These are phyloP conservation scores for Tapirus terrestris DNA, from an alignment of 2,113 vertebrate genomes.

Conservation along the genomic window DNA sequence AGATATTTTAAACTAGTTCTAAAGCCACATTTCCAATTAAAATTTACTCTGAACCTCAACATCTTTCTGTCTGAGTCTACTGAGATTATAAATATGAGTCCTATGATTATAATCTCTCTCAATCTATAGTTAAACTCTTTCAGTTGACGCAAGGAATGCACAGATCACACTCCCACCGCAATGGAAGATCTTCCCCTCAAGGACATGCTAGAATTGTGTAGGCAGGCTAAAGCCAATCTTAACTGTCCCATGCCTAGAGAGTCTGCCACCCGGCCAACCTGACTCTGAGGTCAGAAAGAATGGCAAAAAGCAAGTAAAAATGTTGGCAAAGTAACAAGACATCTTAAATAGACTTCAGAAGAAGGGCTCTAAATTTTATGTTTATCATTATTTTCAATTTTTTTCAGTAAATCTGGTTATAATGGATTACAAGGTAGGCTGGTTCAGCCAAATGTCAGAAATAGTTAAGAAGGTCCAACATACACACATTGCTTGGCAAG, in stretches of 20 bases:
- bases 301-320: neutral
- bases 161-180: neutral
- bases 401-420: neutral
- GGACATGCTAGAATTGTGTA: neutral
- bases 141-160: neutral
- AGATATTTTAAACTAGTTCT: neutral
- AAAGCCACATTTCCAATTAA: neutral
- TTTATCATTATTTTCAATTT: neutral
- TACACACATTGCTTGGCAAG: neutral
- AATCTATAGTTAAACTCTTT: neutral
- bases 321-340: neutral
- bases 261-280: neutral
- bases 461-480: neutral
- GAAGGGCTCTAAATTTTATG: neutral
- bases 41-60: neutral
- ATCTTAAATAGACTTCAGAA: constrained; percentile 26
- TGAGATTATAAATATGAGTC: neutral
- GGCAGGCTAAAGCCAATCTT: neutral
- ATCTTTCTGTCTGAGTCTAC: neutral
- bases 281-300: neutral
- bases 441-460: constrained; percentile 34
- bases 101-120: neutral
- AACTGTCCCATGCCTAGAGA: neutral
- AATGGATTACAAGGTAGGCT: neutral
- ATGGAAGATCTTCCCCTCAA: neutral